phyloP scores from a whole-genome alignment of 2,113 vertebrate species.

The Passer montanus region DNA sequence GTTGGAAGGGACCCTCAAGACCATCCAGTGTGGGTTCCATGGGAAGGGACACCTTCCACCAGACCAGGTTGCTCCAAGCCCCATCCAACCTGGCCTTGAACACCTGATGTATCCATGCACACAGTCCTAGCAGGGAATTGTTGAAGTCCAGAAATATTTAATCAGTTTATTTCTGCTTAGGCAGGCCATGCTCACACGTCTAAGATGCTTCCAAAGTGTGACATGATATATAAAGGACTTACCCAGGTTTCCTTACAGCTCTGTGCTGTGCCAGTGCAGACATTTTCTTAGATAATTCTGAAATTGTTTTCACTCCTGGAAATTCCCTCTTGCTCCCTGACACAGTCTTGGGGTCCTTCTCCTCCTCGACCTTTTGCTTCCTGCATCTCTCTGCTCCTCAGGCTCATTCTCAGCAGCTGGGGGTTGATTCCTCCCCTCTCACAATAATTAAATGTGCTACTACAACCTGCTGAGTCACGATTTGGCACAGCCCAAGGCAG shows the following conservation, averaged over 20 bases:
- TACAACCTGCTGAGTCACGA: conserved; percentile 6
- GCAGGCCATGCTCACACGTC: fast-evolving
- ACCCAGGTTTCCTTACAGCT: fast-evolving
- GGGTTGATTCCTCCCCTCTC: background rate
- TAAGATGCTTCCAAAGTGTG: background rate
- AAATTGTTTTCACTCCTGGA: background rate
- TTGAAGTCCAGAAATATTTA: background rate
- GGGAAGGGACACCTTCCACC: background rate
- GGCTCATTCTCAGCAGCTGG: fast-evolving
- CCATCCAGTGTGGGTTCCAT: background rate
- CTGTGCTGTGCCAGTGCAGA: background rate
- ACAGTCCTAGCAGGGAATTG: background rate
- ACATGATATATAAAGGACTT: background rate
- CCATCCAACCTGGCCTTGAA: background rate
- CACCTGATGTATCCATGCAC: background rate
- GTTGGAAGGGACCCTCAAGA: background rate
- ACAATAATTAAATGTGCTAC: background rate
- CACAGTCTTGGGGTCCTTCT: background rate
- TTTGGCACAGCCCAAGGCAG: conserved; percentile 1
- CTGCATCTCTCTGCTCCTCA: fast-evolving
- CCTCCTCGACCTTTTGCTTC: background rate
- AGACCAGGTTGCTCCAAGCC: background rate
- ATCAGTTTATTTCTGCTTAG: background rate
- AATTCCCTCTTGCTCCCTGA: background rate
- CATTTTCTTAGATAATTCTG: background rate